Base-by-base conservation (phyloP, 2,113 vertebrate species). In the Chroicocephalus ridibundus region DNA sequence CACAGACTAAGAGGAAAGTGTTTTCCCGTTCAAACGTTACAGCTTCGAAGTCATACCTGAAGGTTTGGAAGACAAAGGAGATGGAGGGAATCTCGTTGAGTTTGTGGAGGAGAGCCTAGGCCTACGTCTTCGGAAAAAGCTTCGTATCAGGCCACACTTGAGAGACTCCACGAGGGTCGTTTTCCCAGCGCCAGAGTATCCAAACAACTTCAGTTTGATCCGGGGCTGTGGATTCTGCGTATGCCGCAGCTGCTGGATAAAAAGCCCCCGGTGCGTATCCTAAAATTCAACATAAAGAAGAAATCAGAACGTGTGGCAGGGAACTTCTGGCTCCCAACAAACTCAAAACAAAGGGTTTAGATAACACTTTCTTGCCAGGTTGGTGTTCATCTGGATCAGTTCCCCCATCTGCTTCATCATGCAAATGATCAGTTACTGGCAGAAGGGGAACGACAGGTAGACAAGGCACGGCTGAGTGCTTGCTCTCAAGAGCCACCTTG, bases 191-290 rank as follows among this genome's bases (percentile, higher is more conserved):
- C 98, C 98, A 0, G 98, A 98, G 88, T 99, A 98, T 54, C 99
- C 99, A 13, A 99, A 99, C 76, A 99, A 97, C 96, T 99, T 99
- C 51, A 99, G 98, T 90, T 99, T 99, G 96, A 99, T 98, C 49
- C 99, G 97, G 2, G 99, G 98, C 92, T 99, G 99, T 0, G 98
- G 97, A 21, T 97, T 99, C 97, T 99, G 99, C 0, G 98, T 98
- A 91, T 98, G 98, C 49, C 99, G 98, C 88, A 99, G 98, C 91
- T 99, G 99, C 97, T 99, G 99, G 96, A 99, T 98, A 97, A 99
- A 99, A 91, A 98, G 97, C 31, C 97, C 97, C 66, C 99, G 98
- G 91, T 99, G 99, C 0, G 99, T 97, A 93, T 99, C 99, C 99
- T 99, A 97, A 68, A 86, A 49, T 78, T 6, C 34, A 95, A 76